Evolutionary conservation across 1,140 invertebrate genomes (phyloP).

Genomic region (Cherax destructor): DNA sequence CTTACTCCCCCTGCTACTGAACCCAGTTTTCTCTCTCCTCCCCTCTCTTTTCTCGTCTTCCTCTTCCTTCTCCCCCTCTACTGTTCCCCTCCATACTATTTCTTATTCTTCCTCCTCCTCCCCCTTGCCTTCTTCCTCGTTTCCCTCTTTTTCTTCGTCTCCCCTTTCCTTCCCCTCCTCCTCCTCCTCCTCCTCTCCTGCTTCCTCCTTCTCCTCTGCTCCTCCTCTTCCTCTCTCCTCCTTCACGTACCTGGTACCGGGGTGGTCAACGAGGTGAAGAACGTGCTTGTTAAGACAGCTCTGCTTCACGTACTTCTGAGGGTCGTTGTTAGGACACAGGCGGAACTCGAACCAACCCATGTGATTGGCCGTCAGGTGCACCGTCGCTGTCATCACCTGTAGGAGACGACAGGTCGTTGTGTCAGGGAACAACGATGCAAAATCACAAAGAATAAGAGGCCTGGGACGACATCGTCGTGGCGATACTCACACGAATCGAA

Average conservation of each 20-base stretch:
- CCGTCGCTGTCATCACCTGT: slow-evolving; percentile 73
- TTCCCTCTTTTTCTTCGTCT: background rate
- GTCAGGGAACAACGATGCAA: no score
- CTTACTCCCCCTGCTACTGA: background rate
- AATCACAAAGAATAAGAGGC: no score
- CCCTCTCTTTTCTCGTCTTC: no score
- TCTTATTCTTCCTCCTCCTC: no score
- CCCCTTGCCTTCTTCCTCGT: no score
- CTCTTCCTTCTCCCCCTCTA: no score
- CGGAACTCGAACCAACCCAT: slow-evolving; percentile 79
- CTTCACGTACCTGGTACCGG: slow-evolving; percentile 71
- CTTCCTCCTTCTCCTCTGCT: background rate
- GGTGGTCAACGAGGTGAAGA: slow-evolving; percentile 77
- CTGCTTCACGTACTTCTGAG: slow-evolving; percentile 84
- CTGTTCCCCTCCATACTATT: no score
- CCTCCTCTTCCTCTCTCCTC: no score
- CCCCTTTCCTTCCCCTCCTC: background rate
- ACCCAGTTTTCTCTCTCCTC: background rate
- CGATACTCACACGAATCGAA: no score
- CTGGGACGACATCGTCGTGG: no score
- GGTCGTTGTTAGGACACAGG: slow-evolving; percentile 79
- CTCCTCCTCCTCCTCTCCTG: background rate
- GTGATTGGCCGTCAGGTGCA: slow-evolving; percentile 79
- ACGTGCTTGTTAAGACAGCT: slow-evolving; percentile 86
- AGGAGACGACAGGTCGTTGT: slow-evolving; percentile 70